Evolutionary conservation across 53 echinoderm and acorn worm genomes (phyloP), one percentile per base, ranked within the genome.

Genomic region (Luidia sarsii): DNA sequence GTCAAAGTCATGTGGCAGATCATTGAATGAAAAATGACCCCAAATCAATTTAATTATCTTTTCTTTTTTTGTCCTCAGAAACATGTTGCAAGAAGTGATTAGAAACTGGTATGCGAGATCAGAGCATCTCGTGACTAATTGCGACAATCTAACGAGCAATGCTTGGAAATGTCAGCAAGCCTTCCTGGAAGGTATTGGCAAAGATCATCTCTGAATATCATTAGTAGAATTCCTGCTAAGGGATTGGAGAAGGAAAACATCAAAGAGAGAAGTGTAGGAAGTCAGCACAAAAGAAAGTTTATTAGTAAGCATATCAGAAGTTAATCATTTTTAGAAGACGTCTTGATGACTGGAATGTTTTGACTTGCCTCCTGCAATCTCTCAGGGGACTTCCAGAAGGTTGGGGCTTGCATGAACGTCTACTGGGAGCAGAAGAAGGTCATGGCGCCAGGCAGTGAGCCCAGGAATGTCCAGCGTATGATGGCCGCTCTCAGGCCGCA

Each of bases 391-490:
- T 70, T 97, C 28, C 79, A 84, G 75, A 89, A 86, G 75, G 85
- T 94, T 33, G 99, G 99, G 0, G 63, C 50, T 5, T 99, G 94
- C 51, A 83, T 99, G 85, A 57, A 99, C 64, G 85, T 57, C 7
- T 99, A 94, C 70, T 91, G 94, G 91, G 22, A 49, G 13, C 99
- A 99, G 86, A 99, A 99, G 89, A 99, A 91, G 57, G 70, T 99
- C 38, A 91, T 99, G 94, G 99, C 99, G 3, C 94, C 99, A 0
- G 94, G 99, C 14, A 80, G 89, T 30, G 99, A 99, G 52, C 99
- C 99, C 14, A 32, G 65, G 33, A 33, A 82, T 16, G 99, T 99
- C 64, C 66, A 86, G 39, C 80, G 50, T 7, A 94, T 99, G 91
- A 99, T 99, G 99, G 79, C 83, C 21, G 99, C 91, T 7, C 89